These are phyloP conservation scores for Melieria crassipennis DNA, from an alignment of 2,888 invertebrate species.

Conservation along the genomic window DNA sequence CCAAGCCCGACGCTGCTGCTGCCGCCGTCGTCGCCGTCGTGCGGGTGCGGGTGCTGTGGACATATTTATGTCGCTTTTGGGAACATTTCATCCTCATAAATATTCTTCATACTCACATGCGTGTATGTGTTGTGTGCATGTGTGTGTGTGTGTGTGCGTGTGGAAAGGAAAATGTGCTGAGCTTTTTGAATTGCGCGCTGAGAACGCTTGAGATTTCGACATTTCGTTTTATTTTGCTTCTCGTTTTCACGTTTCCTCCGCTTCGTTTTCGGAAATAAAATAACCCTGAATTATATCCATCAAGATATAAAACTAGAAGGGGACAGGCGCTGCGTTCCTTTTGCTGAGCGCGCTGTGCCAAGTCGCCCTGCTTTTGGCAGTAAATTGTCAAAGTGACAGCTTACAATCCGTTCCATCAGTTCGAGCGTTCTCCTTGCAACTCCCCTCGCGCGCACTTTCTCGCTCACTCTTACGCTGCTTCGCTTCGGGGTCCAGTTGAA, in stretches of 20 bases:
- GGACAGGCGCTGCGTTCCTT: slow-evolving; percentile 19
- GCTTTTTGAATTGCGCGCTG: slow-evolving; percentile 23
- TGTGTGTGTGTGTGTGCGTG: slow-evolving; percentile 18
- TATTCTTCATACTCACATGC: slow-evolving; percentile 56
- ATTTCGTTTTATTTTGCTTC: slow-evolving; percentile 16
- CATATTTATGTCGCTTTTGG: slow-evolving; percentile 64
- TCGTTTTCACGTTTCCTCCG: neutral
- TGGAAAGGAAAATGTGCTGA: slow-evolving; percentile 38
- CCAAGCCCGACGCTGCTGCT: neutral
- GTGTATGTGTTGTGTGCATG: slow-evolving; percentile 6
- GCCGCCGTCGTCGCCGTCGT: slow-evolving; percentile 6
- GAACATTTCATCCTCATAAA: slow-evolving; percentile 64
- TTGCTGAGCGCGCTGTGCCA: neutral
- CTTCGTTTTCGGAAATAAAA: slow-evolving; percentile 17
- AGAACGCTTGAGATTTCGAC: too few species aligned
- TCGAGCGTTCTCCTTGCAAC: slow-evolving; percentile 7
- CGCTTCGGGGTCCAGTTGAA: neutral
- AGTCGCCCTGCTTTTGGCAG: slow-evolving; percentile 43
- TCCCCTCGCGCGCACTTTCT: neutral
- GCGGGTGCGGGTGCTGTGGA: slow-evolving; percentile 58
- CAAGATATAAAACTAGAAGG: slow-evolving; percentile 25
- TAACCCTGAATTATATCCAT: slow-evolving; percentile 34
- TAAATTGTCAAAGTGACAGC: slow-evolving; percentile 62
- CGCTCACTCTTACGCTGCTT: neutral
- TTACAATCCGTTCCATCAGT: slow-evolving; percentile 44